Conservation (phyloP, 1,140 invertebrate species). For the Propsilocerus akamusi region DNA sequence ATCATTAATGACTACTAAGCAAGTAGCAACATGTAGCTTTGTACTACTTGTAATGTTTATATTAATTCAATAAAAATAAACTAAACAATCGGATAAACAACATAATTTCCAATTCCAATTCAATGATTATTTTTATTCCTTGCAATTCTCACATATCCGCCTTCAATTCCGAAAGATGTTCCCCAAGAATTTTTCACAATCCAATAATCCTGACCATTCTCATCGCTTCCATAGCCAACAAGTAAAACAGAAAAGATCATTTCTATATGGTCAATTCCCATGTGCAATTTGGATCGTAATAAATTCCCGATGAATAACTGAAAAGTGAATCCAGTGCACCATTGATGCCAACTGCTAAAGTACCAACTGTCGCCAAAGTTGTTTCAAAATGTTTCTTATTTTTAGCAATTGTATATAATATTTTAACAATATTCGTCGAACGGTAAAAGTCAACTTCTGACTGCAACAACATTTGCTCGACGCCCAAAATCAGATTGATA, state of each 20-base stretch:
- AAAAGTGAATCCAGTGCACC: background rate
- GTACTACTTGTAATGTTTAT: no score
- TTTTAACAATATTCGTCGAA: slow-evolving; percentile 33
- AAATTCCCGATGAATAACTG: background rate
- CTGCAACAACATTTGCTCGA: slow-evolving; percentile 37
- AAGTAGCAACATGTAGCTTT: no score
- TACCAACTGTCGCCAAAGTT: background rate
- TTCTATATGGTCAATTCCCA: slow-evolving; percentile 44
- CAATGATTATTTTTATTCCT: slow-evolving; percentile 55
- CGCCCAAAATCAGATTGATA: slow-evolving; percentile 31
- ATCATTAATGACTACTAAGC: no score
- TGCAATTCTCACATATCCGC: slow-evolving; percentile 58
- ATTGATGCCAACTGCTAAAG: background rate
- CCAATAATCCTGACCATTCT: slow-evolving; percentile 51
- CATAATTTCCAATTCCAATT: slow-evolving; percentile 48
- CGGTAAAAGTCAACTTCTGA: slow-evolving; percentile 40
- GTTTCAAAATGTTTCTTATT: no score
- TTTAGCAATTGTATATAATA: no score
- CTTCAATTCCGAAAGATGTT: slow-evolving; percentile 40
- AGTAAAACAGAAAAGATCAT: slow-evolving; percentile 69
- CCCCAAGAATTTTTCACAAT: slow-evolving; percentile 50
- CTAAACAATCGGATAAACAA: slow-evolving; percentile 33
- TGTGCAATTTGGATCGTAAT: slow-evolving; percentile 15
- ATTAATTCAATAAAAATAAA: background rate
- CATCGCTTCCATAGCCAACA: slow-evolving; percentile 62